A percentile compares a stretch with the other conserved stretches of the same genome.
These are phyloP conservation scores for Sparus aurata DNA, from an alignment of 2,797 vertebrate species.

Conservation along the genomic window DNA sequence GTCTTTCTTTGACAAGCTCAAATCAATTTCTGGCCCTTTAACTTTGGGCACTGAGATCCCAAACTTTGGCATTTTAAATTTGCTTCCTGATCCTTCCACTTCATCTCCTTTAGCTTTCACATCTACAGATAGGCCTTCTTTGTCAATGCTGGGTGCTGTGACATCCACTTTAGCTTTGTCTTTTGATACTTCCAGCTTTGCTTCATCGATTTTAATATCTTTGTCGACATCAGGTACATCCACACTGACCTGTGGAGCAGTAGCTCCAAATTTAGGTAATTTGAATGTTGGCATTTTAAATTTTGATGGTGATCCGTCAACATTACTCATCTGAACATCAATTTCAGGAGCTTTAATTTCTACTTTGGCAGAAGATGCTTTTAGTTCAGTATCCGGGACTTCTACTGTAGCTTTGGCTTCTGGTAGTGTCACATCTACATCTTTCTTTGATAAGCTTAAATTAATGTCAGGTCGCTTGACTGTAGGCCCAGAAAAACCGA, in stretches of 20 bases:
- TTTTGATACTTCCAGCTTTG: background rate
- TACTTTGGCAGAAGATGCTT: constrained; percentile 29
- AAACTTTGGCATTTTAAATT: constrained; percentile 65
- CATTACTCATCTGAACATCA: constrained; percentile 8
- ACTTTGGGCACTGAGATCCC: constrained; percentile 64
- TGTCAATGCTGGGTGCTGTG: background rate
- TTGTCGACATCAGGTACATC: constrained; percentile 53
- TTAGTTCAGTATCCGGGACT: constrained; percentile 31
- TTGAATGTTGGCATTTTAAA: constrained; percentile 58
- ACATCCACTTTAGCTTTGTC: constrained; percentile 9
- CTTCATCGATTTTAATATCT: background rate
- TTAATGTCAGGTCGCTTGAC: constrained; percentile 3
- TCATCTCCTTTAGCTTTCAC: constrained; percentile 8
- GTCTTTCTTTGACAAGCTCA: constrained; percentile 60
- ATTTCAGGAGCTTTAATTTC: constrained; percentile 45
- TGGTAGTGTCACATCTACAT: constrained; percentile 46
- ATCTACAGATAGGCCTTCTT: constrained; percentile 27
- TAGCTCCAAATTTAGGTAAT: constrained; percentile 61
- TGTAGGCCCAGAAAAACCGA: background rate
- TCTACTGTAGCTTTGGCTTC: constrained; percentile 42
- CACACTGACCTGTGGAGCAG: constrained; percentile 21
- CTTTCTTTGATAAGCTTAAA: background rate
- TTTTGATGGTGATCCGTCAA: constrained; percentile 50
- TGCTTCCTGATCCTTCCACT: background rate
- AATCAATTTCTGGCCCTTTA: constrained; percentile 48